Base-by-base conservation (phyloP, 2,797 vertebrate species). In the Brotogeris chrysoptera region DNA sequence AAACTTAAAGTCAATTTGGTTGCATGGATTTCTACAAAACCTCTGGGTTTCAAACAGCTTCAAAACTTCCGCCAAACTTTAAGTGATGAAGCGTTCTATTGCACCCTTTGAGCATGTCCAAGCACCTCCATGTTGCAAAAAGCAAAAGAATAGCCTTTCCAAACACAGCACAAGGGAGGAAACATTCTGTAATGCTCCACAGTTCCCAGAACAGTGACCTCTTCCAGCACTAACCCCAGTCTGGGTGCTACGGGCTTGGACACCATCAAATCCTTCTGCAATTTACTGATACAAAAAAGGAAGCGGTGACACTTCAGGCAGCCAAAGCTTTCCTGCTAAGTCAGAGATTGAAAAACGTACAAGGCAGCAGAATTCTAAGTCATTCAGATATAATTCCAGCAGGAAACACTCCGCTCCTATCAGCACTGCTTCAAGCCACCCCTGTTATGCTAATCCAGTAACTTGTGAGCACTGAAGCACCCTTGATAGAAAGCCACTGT, bases 301-400 rank as follows among this genome's bases (percentile, higher is more conserved):
- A 95, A 90, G 69, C 19, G 68, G 86, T 69, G 86, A 94, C 70
- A 69, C 78, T 72, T 73, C 19, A 94, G 68, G 80, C 82, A 92
- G 61, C 34, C 72, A 82, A 61, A 89, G 72, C 66, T 82, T 72
- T 89, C 44, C 76, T 80, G n/a, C 78, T 72, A 74, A 88, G 49
- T 18, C 71, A 11, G 5, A 32, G 80, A 90, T 13, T 69, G 77
- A 88, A 92, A 95, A 96, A 92, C 65, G 46, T 74, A 72, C 94
- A 88, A 93, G 91, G 71, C 85, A 78, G 89, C 95, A 95, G 85
- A 95, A 96, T 91, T 88, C 1, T 63, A 94, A 96, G 25, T 92
- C 73, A 47, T 59, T 70, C 4, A 8, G 92, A 92, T 87, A 60
- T 80, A 93, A 88, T 80, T 96, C 88, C 47, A 90, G 77, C 90